Conservation (phyloP, 2,888 invertebrate species). For the Coleophora deauratella region DNA sequence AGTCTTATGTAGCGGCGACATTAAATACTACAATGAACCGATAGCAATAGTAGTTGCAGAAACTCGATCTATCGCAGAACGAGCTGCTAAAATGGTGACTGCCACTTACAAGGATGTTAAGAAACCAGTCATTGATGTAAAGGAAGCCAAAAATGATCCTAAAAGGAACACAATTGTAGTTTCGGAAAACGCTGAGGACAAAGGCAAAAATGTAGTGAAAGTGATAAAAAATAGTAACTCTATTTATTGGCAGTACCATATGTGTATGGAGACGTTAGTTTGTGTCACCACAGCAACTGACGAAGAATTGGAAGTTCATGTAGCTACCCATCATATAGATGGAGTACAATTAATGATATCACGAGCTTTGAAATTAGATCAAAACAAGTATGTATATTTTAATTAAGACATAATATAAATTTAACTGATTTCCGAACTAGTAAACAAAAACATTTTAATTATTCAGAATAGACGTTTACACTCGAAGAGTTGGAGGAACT, state of each 20-base stretch:
- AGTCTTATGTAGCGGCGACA: conserved; percentile 49
- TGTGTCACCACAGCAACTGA: conserved; percentile 78
- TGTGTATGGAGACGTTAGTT: conserved; percentile 79
- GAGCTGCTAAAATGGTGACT: conserved; percentile 71
- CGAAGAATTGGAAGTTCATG: conserved; percentile 77
- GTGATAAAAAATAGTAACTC: conserved; percentile 61
- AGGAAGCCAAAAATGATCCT: conserved; percentile 27
- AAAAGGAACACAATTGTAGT: conserved; percentile 19
- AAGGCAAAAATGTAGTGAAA: conserved; percentile 46
- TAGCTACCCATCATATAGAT: conserved; percentile 76
- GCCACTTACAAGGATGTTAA: conserved; percentile 60
- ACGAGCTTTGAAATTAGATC: conserved; percentile 63
- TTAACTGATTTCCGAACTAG: not conserved
- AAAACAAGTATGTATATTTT: conserved; percentile 63
- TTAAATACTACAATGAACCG: conserved; percentile 41
- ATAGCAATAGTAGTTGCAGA: conserved; percentile 71
- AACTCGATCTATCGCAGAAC: conserved; percentile 61
- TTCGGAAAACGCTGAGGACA: conserved; percentile 26
- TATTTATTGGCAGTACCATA: conserved; percentile 80
- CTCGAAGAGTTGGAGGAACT: conserved; percentile 38
- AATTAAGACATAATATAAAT: not conserved
- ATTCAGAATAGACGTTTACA: conserved; percentile 60
- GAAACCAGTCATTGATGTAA: conserved; percentile 37
- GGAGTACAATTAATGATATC: conserved; percentile 68
- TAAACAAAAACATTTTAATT: not conserved